Conservation (phyloP, 2,113 vertebrate genomes). For the Thamnaconus septentrionalis region DNA sequence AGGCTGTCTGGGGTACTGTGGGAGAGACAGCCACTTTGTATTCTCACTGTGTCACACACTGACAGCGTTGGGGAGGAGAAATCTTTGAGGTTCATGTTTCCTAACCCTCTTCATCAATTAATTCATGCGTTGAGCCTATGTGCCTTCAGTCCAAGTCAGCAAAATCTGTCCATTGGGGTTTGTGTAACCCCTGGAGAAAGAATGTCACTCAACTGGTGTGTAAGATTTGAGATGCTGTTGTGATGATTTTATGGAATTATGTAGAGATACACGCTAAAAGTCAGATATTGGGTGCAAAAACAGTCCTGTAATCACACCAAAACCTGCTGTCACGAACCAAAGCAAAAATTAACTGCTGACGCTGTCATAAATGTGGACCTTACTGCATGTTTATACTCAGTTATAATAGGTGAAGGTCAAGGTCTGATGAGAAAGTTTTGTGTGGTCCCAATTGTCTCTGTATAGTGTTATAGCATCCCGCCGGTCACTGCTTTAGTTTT, state of each 20-base stretch:
- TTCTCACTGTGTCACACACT: not conserved
- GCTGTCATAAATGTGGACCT: not conserved
- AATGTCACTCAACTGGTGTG: no score
- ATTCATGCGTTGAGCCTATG: not conserved
- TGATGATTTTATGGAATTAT: not conserved
- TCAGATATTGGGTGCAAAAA: not conserved
- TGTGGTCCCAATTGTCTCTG: no score
- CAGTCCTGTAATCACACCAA: not conserved
- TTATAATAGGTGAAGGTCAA: no score
- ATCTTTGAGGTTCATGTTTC: conserved; percentile 7
- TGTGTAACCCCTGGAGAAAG: no score
- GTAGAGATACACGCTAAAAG: no score
- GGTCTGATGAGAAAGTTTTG: no score
- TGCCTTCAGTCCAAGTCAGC: not conserved
- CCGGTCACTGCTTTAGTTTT: no score
- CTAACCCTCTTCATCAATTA: conserved; percentile 1
- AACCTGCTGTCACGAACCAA: not conserved
- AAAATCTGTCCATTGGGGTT: no score
- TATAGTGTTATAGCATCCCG: no score
- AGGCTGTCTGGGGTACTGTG: not conserved
- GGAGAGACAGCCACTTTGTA: conserved; percentile 1
- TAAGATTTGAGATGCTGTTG: no score
- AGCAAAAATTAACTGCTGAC: not conserved
- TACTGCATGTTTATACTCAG: no score
- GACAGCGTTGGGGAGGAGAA: not conserved